These are phyloP conservation scores for Rhynchophorus ferrugineus DNA, from an alignment of 1,140 invertebrate genomes.

Conservation along the genomic window DNA sequence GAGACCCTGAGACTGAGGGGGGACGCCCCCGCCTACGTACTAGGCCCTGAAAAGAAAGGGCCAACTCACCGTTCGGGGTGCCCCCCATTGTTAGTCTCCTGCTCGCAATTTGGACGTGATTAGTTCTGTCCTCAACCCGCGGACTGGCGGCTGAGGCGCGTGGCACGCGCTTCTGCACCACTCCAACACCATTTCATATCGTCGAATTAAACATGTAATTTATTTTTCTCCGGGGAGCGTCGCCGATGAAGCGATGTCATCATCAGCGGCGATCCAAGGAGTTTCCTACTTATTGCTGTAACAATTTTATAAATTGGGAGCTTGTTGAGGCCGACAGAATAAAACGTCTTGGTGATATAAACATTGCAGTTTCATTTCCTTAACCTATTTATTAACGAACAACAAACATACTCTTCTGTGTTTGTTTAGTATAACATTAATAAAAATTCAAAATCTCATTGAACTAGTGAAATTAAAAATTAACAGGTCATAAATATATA, in stretches of 20 bases:
- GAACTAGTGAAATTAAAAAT: too few relatives aligned
- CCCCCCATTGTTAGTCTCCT: slow-evolving; percentile 28
- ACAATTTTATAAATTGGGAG: slow-evolving; percentile 44
- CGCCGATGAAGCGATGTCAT: slow-evolving; percentile 7
- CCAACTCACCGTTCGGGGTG: slow-evolving; percentile 26
- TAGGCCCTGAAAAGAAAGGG: slow-evolving; percentile 24
- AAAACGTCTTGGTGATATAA: slow-evolving; percentile 58
- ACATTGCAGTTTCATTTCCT: slow-evolving; percentile 27
- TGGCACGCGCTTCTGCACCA: slow-evolving; percentile 10
- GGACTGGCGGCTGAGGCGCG: slow-evolving; percentile 9
- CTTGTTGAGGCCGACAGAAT: slow-evolving; percentile 61
- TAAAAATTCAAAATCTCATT: too few relatives aligned
- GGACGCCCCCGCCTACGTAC: slow-evolving; percentile 30
- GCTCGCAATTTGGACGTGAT: slow-evolving; percentile 28
- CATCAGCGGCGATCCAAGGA: slow-evolving; percentile 4
- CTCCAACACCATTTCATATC: slow-evolving; percentile 15
- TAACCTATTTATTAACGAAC: slow-evolving; percentile 10
- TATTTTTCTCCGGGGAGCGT: slow-evolving; percentile 8
- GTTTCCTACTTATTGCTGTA: slow-evolving; percentile 16
- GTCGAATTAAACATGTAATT: slow-evolving; percentile 14
- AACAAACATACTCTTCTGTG: too few relatives aligned
- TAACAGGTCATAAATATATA: too few relatives aligned
- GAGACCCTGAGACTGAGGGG: slow-evolving; percentile 36
- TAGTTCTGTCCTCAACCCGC: slow-evolving; percentile 31
- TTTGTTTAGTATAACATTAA: too few relatives aligned